A percentile compares a stretch with the other conserved stretches of the same genome.
Evolutionary conservation across 2,113 vertebrate species (phyloP).

Genomic region (Castor canadensis): DNA sequence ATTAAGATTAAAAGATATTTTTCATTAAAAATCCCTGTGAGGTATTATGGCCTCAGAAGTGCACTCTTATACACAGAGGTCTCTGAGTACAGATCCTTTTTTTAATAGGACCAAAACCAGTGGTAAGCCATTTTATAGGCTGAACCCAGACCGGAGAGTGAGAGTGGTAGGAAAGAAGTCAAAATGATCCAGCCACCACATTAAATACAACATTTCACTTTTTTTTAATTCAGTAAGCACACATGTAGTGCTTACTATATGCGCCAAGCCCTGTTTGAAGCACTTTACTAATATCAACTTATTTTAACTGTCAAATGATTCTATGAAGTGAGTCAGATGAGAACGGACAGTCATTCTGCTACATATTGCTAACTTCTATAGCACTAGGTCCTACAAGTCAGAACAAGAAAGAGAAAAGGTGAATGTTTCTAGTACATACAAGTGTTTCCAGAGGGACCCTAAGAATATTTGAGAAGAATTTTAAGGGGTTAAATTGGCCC

Average conservation of each 20-base stretch:
- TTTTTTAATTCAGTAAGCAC: background rate
- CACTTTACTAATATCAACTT: background rate
- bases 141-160: background rate
- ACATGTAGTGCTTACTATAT: background rate
- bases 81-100: background rate
- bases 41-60: background rate
- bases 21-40: background rate
- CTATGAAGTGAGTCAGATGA: background rate
- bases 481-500: background rate
- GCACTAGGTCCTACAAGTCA: background rate
- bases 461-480: background rate
- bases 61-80: background rate
- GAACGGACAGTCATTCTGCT: background rate
- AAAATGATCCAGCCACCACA: background rate
- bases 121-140: background rate
- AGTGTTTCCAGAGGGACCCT: background rate
- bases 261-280: background rate
- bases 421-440: fast-evolving
- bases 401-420: background rate
- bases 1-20: background rate
- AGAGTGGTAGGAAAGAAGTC: background rate
- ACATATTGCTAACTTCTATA: background rate
- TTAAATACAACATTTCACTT: background rate
- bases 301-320: background rate
- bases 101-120: background rate